Conservation (phyloP, 2,113 vertebrate genomes). For the Myxocyprinus asiaticus region DNA sequence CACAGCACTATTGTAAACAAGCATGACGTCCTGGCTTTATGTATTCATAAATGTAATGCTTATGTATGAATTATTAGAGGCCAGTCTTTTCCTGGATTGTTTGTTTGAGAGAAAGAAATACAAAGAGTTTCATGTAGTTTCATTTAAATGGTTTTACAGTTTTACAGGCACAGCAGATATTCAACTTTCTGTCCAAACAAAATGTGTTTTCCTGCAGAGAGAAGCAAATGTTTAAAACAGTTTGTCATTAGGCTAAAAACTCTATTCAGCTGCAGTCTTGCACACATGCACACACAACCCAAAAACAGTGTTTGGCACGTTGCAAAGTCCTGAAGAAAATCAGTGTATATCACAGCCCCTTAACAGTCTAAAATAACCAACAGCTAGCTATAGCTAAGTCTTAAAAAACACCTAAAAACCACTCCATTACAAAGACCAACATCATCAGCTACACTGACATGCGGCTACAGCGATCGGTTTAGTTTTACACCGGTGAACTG, state of each 20-base stretch:
- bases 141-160: slow-evolving; percentile 10
- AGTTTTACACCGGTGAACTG: no score
- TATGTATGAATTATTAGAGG: no score
- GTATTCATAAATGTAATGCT: no score
- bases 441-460: no score
- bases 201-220: neutral
- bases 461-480: no score
- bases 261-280: neutral
- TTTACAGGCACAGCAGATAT: slow-evolving; percentile 11
- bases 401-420: no score
- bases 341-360: no score
- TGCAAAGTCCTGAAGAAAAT: neutral
- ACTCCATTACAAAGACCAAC: no score
- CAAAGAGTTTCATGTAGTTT: neutral
- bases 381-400: neutral
- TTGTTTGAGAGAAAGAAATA: neutral
- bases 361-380: neutral
- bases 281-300: neutral
- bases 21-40: no score
- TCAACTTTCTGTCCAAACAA: slow-evolving; percentile 12
- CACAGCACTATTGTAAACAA: no score
- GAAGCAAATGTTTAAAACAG: neutral
- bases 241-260: slow-evolving; percentile 16
- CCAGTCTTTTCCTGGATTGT: neutral
- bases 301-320: slow-evolving; percentile 19